Evolutionary conservation across 2,797 vertebrate species (phyloP), one percentile per base, ranked within the genome.

Genomic region (Mus caroli): DNA sequence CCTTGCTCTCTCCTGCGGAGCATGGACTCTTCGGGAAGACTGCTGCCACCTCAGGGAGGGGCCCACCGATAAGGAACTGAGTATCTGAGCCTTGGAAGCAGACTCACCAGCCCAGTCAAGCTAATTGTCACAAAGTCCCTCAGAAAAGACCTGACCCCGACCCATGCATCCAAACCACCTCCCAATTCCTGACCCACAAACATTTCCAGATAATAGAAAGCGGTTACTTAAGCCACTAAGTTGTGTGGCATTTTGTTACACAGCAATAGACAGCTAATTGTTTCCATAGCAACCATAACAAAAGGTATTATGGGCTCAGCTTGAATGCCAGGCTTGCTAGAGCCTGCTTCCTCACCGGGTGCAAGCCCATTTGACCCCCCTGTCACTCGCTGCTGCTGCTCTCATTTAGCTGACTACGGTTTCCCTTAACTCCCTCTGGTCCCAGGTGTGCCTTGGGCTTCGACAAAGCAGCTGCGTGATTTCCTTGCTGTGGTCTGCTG

Each of bases 201-300:
- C 26, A 87, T 52, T 10, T 22, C 7, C 13, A 93, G 60, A 54
- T 56, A 85, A 82, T 79, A 84, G 78, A 94, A 96, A 77, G 31
- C 31, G 83, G 28, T 77, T 82, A 56, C 91, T 88, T 83, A 89
- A 94, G 60, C 20, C 50, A 34, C 73, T 64, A 78, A 86, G 15
- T 86, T 90, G 31, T 69, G n/a, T 87, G 69, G 34, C 71, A 79
- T 87, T 95, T 82, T 90, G 93, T 86, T 92, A 15, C 17, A 4
- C 43, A 73, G 82, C 46, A 28, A 40, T 56, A 82, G 62, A 69
- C 73, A 88, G 58, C 26, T 78, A 90, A 91, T 40, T 79, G 64
- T 95, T 87, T 54, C 87, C 91, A 84, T 71, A 76, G 84, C 50
- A 87, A 91, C 83, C 0, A 0, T 87, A n/a, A 89, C 90, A 46